Evolutionary conservation across 2,113 vertebrate species (phyloP), one percentile per base, ranked within the genome.

Genomic region (Grammomys dolichurus): DNA sequence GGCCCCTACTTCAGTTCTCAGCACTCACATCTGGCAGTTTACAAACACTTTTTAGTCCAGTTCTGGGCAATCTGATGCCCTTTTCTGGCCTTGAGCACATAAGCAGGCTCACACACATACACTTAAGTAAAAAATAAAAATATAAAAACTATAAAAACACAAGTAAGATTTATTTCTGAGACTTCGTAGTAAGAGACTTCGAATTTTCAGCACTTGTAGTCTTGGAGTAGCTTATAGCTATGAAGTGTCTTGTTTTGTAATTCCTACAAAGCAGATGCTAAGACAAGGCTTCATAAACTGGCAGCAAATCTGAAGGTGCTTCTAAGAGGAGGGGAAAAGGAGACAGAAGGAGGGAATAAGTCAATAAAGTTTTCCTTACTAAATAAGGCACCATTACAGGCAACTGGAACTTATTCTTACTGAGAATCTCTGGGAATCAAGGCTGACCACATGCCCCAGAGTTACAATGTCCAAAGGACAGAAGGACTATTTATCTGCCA

Each of bases 101-200:
- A 60, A 60, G 58, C 56, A 60, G 12, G 36, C 56, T 60, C 13
- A 28, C 2, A 60, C 6, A 80, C 48, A 54, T 54, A 80, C 33
- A 17, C 28, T 28, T 60, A 26, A 60, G 33, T n/a, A 81, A 58
- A 82, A 58, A 40, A 67, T 67, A 31, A 11, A 24, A 58, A 12
- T n/a, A n/a, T 58, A 81, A 88, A 80, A 95, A 58, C 31, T 9
- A 65, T 31, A 60, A 40, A 60, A 82, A 14, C 9, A n/a, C 14
- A 56, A 82, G 31, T 54, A 60, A 75, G 67, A 88, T 58, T 86
- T 40, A 43, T 89, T 94, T 89, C 46, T 89, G 82, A 82, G 92
- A 86, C 40, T 26, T 2, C 67, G 92, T 31, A 20, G 1, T 48
- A 81, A 56, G 46, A 60, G 46, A 60, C 72, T 67, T 88, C 82